These are phyloP conservation scores for Nematostella vectensis DNA, from an alignment of 92 coral and sea anemone genomes.

Conservation along the genomic window DNA sequence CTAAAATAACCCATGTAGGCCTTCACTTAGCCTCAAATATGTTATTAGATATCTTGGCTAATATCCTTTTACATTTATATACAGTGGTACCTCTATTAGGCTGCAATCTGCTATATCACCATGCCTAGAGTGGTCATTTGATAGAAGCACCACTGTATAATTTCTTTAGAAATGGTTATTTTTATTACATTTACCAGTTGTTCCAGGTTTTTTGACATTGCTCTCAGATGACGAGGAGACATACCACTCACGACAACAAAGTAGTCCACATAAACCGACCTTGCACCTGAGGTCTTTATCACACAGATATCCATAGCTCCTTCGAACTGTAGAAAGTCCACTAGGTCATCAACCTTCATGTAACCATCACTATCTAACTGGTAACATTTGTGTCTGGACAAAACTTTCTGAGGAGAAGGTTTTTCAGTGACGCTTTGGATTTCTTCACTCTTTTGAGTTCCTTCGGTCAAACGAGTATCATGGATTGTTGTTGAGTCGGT, in stretches of 20 bases:
- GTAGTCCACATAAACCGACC: slow-evolving; percentile 81
- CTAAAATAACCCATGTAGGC: too few relatives aligned
- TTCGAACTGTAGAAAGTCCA: slow-evolving; percentile 56
- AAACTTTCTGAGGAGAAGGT: slow-evolving; percentile 12
- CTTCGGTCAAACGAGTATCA: too few relatives aligned
- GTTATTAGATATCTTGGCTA: too few relatives aligned
- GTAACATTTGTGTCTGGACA: too few relatives aligned
- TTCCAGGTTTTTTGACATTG: slow-evolving; percentile 91
- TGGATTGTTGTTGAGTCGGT: too few relatives aligned
- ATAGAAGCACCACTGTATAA: too few relatives aligned
- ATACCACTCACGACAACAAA: slow-evolving; percentile 89
- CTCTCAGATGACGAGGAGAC: slow-evolving; percentile 77
- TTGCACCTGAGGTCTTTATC: slow-evolving; percentile 64
- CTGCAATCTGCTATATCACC: too few relatives aligned
- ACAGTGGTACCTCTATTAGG: too few relatives aligned
- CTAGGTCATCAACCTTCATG: slow-evolving; percentile 51
- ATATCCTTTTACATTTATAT: too few relatives aligned
- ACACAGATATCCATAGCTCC: slow-evolving; percentile 83
- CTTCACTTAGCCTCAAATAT: too few relatives aligned
- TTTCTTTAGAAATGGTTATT: too few relatives aligned
- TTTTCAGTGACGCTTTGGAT: neutral
- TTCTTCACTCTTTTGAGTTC: neutral
- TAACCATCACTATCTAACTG: slow-evolving; percentile 51
- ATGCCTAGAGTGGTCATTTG: too few relatives aligned
- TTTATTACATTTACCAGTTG: slow-evolving; percentile 83